Evolutionary conservation across 2,113 vertebrate species (phyloP).

Genomic region (Porphyrio hochstetteri): DNA sequence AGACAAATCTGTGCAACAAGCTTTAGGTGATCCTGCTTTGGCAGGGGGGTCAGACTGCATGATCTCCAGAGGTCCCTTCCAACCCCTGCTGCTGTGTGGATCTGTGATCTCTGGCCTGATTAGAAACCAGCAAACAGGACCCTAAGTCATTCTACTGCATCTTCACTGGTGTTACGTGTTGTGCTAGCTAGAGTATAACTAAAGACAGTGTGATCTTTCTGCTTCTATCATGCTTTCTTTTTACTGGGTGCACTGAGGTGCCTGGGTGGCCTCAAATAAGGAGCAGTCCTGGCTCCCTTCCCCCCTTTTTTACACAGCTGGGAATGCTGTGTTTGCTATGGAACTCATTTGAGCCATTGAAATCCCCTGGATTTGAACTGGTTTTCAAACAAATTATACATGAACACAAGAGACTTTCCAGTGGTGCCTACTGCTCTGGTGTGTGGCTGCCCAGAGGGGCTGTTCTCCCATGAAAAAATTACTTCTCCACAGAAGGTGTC

Average conservation of each 20-base stretch:
- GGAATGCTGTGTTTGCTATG: background rate
- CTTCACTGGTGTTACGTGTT: background rate
- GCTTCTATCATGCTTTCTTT: background rate
- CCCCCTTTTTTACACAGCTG: background rate
- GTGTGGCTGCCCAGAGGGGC: background rate
- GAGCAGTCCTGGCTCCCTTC: background rate
- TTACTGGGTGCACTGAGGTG: background rate
- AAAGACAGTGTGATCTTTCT: background rate
- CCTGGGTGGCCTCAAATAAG: background rate
- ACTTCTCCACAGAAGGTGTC: background rate
- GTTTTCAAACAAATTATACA: background rate
- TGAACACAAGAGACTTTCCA: background rate
- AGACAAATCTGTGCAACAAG: no score
- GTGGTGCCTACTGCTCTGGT: background rate
- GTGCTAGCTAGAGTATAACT: no score
- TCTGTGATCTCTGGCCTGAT: background rate
- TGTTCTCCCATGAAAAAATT: background rate
- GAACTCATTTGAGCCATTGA: background rate
- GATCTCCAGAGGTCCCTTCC: no score
- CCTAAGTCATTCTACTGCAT: background rate
- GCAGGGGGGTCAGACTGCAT: no score
- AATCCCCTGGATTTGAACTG: background rate
- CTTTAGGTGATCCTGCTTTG: no score
- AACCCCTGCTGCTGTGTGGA: no score
- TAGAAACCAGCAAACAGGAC: background rate